Conservation (phyloP, 2,888 invertebrate genomes). For the Tachina lurida region DNA sequence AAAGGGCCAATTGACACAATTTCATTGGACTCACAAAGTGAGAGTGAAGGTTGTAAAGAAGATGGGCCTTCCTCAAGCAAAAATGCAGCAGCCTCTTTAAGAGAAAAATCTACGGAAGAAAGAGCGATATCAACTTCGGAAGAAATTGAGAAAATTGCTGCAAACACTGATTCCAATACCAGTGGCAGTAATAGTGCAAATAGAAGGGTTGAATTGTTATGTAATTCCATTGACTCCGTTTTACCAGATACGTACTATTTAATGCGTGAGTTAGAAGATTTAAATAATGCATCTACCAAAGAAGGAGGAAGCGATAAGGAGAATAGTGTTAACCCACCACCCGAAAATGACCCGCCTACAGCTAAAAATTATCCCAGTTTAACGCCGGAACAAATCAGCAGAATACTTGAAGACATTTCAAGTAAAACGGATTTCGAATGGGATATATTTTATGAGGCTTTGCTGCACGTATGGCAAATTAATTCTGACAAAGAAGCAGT, state of each 20-base stretch:
- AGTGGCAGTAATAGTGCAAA: conserved; percentile 3
- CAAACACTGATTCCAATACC: neutral
- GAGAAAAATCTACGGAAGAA: neutral
- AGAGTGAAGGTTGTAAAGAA: conserved; percentile 17
- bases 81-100: neutral
- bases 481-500: neutral
- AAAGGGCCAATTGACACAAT: conserved; percentile 27
- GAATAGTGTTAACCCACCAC: neutral
- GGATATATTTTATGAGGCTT: conserved; percentile 27
- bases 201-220: conserved; percentile 9
- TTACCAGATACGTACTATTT: conserved; percentile 19
- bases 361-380: neutral
- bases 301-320: conserved; percentile 9
- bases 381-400: conserved; percentile 23
- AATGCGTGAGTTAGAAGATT: neutral
- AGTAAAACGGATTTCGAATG: conserved; percentile 25
- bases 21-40: conserved; percentile 52
- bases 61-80: conserved; percentile 24
- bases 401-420: conserved; percentile 32
- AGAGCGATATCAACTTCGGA: neutral
- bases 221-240: conserved; percentile 33
- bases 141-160: neutral
- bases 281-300: neutral
- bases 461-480: neutral
- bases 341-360: neutral